Evolutionary conservation across 2,797 vertebrate species (phyloP).

Genomic region (Melanotaenia maccullochi): DNA sequence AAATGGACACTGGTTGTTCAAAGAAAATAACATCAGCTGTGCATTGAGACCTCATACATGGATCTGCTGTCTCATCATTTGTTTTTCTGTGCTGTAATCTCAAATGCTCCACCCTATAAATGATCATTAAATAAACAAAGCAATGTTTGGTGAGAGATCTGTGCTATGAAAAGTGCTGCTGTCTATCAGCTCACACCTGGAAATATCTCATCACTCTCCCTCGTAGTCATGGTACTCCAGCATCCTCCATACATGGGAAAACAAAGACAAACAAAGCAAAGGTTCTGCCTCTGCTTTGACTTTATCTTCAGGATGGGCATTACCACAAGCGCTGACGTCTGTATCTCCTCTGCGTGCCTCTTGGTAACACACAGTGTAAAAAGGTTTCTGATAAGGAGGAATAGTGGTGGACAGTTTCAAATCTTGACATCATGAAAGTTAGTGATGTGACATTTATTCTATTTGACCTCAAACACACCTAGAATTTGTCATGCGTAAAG

Average conservation of each 20-base stretch:
- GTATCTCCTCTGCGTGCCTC: conserved; percentile 45
- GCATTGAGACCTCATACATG: neutral
- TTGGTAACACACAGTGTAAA: conserved; percentile 65
- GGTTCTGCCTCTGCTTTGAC: conserved; percentile 37
- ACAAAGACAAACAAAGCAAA: conserved; percentile 48
- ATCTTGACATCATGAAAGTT: conserved; percentile 27
- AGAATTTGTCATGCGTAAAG: neutral
- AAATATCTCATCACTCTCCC: conserved; percentile 68
- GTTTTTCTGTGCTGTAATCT: neutral
- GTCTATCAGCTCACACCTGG: conserved; percentile 64
- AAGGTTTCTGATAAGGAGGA: conserved; percentile 64
- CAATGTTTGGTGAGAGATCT: neutral
- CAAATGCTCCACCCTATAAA: conserved; percentile 4
- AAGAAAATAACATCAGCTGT: neutral
- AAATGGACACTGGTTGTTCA: neutral
- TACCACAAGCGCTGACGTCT: conserved; percentile 71
- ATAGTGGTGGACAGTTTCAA: conserved; percentile 36
- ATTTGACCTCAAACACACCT: conserved; percentile 27
- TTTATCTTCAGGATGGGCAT: conserved; percentile 80
- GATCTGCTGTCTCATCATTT: conserved; percentile 6
- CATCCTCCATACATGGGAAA: conserved; percentile 57
- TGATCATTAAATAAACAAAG: conserved; percentile 12
- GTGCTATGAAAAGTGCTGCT: conserved; percentile 39
- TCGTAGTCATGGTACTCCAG: neutral
- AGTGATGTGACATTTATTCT: conserved; percentile 37